Base-by-base conservation (phyloP, 1,140 invertebrate species). In the Bombus breviceps region DNA sequence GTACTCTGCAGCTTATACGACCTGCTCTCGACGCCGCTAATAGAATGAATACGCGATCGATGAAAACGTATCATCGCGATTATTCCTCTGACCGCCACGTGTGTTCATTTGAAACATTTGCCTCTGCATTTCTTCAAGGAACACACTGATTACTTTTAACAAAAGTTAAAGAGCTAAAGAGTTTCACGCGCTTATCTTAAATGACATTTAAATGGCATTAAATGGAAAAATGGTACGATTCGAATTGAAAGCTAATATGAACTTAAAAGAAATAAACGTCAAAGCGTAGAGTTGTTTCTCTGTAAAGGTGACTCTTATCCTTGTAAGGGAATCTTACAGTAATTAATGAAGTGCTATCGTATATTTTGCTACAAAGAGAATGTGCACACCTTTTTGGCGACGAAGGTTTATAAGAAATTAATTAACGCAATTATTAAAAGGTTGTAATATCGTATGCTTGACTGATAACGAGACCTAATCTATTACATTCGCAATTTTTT, bases 11-110 rank as follows among this genome's bases (percentile, higher is more conserved):
- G 15, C 73, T 75, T 75, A 18, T 39, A 75, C n/a, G 43, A 34
- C 73, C 22, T 53, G 43, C 43, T 75, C 73, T 15, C 47, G 18
- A 53, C 41, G 47, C 34, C 43, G 73, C 47, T 53, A 43, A 75
- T 75, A 75, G n/a, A 75, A 75, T 57, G 32, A 75, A 57, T 53
- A 34, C 22, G 43, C 73, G 15, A 32, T 39, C 73, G 73, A 75
- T 25, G 73, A n/a, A 75, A 53, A 75, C 39, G 39, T 43, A 73
- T 2, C 39, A 8, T 10, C 13, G 28, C 28, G 25, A 13, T 28
- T 18, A 28, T 72, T 28, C 34, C 28, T 41, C 6, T 13, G 8
- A n/a, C 41, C 69, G 28, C 22, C 8, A 73, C 39, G 28, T 43
- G 28, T 25, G 25, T 53, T 18, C 25, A 32, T 22, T 57, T 75